Evolutionary conservation across 2,797 vertebrate species (phyloP).

Genomic region (Cuculus canorus): DNA sequence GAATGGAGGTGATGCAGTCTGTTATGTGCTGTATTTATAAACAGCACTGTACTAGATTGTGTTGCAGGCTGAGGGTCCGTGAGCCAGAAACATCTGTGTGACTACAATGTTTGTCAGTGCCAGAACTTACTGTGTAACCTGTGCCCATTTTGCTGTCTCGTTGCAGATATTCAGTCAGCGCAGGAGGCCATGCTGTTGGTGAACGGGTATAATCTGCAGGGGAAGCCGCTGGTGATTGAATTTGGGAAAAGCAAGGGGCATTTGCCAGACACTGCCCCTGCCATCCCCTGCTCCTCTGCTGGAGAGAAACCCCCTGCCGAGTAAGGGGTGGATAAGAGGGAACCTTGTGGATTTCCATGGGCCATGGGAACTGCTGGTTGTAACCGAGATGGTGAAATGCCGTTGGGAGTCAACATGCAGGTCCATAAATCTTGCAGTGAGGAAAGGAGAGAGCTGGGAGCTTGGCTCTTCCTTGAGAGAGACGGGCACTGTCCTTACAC

Average conservation of each 20-base stretch:
- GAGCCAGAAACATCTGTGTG: background rate
- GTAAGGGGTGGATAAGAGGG: background rate
- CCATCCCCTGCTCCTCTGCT: background rate
- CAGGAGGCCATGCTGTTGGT: constrained; percentile 82
- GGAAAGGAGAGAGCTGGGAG: background rate
- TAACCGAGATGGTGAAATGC: background rate
- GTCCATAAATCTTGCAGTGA: background rate
- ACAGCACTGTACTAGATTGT: accelerated
- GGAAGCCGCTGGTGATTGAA: constrained; percentile 89
- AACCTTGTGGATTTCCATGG: background rate
- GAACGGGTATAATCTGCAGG: constrained; percentile 87
- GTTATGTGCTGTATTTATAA: accelerated
- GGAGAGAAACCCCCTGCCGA: background rate
- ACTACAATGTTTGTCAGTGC: accelerated
- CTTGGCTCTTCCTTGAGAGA: background rate
- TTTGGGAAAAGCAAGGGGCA: constrained; percentile 82
- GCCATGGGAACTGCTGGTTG: background rate
- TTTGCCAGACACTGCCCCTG: background rate
- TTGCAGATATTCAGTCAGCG: constrained; percentile 82
- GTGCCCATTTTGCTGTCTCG: background rate
- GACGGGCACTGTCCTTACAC: no score
- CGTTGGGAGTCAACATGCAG: background rate
- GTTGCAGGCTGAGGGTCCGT: background rate
- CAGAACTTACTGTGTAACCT: background rate
- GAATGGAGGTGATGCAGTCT: background rate